A percentile compares a stretch with the other conserved stretches of the same genome.
Evolutionary conservation across 2,888 invertebrate genomes (phyloP).

Genomic region (Saturnia pavonia): DNA sequence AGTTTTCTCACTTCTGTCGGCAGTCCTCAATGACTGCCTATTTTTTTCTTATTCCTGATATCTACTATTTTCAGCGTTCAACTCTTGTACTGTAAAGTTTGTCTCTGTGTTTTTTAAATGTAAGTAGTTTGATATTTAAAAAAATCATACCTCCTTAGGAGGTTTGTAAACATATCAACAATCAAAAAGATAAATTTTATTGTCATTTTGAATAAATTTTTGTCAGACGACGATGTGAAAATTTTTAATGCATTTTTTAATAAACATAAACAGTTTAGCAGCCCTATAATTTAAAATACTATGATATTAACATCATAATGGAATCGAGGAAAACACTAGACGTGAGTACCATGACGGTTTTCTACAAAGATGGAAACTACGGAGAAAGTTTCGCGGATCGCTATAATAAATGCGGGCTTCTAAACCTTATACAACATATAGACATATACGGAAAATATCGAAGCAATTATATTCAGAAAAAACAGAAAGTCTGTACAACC

Average conservation of each 20-base stretch:
- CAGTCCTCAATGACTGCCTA: too few relatives aligned
- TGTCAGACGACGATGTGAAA: not conserved
- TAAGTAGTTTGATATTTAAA: too few relatives aligned
- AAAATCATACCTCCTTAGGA: not conserved
- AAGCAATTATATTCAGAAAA: slow-evolving; percentile 32
- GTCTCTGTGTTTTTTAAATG: too few relatives aligned
- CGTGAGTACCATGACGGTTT: slow-evolving; percentile 20
- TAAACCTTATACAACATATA: slow-evolving; percentile 50
- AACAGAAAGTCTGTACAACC: slow-evolving; percentile 6
- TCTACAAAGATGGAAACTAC: not conserved
- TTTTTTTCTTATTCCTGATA: too few relatives aligned
- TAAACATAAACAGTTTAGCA: not conserved
- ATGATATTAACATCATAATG: not conserved
- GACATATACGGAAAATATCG: slow-evolving; percentile 49
- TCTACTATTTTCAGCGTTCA: too few relatives aligned
- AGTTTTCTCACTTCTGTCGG: too few relatives aligned
- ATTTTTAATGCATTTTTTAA: not conserved
- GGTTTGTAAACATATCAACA: not conserved
- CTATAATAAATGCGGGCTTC: slow-evolving; percentile 40
- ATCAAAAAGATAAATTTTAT: not conserved
- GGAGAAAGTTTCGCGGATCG: slow-evolving; percentile 32
- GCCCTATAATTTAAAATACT: not conserved
- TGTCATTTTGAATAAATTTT: not conserved
- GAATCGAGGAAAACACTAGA: slow-evolving; percentile 16
- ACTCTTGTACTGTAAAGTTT: too few relatives aligned